Evolutionary conservation across 2,113 vertebrate genomes (phyloP), one percentile per base, ranked within the genome.

Genomic region (Vidua chalybeata): DNA sequence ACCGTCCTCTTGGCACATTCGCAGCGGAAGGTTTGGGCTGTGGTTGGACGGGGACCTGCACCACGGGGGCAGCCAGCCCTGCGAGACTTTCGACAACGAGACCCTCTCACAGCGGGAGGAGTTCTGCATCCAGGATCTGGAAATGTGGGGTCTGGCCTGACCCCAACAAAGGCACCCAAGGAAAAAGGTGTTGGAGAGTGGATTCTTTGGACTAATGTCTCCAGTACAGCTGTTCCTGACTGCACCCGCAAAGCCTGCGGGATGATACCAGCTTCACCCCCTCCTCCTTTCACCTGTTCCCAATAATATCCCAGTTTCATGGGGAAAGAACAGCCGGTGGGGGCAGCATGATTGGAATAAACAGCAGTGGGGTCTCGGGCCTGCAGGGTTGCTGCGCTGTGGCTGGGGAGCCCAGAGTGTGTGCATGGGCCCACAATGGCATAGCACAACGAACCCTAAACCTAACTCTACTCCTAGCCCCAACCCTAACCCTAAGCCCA

Each of bases 31-130:
- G 49, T 99, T 98, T 72, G 99, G 98, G 39, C 96, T 99, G 91
- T 99, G 99, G 99, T 83, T 99, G 96, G 99, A 99, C 4, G 96
- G 98, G 48, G 98, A 99, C 88, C 96, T 99, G 95, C 98, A 98
- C 62, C 98, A 35, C 0, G 98, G 99, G 2, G 98, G 98, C 62
- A 99, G 99, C 89, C 98, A 98, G 9, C 97, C 97, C 82, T 99
- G 99, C 15, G 97, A 98, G 3, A 99, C 99, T 22, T 99, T 99
- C 66, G 89, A 97, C 97, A 99, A 99, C 1, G 97, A 97, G 27
- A 97, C 97, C 6, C 98, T 99, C 37, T 98, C 99, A 7, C 73
- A 96, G 16, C 96, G 86, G 27, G 97, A 99, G 37, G 98, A 99
- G 90, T 99, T 99, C 93, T 97, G 95, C 7, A 28, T 99, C 39